Evolutionary conservation across 2,888 invertebrate genomes (phyloP).

Genomic region (Sarcophaga caerulescens): DNA sequence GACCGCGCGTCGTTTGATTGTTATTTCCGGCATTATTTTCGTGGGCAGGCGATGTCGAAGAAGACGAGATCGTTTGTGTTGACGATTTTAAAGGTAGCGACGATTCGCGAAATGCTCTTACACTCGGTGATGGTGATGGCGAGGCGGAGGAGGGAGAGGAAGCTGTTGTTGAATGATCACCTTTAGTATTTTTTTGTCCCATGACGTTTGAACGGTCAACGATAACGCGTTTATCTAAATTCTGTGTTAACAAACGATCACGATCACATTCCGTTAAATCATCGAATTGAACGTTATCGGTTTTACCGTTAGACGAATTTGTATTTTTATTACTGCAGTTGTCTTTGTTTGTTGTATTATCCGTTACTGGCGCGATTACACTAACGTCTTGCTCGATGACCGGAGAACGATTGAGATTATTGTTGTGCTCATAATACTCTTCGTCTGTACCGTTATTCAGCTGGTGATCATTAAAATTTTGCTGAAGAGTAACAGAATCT

Average conservation of each 20-base stretch:
- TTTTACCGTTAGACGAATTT: slow-evolving; percentile 68
- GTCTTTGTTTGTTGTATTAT: slow-evolving; percentile 54
- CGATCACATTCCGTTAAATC: slow-evolving; percentile 74
- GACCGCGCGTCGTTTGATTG: slow-evolving; percentile 7
- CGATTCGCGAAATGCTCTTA: slow-evolving; percentile 77
- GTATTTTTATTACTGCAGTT: slow-evolving; percentile 8
- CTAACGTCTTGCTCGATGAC: slow-evolving; percentile 59
- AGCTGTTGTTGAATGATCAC: slow-evolving; percentile 28
- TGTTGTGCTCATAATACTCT: slow-evolving; percentile 65
- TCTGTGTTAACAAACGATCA: slow-evolving; percentile 56
- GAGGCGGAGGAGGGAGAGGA: slow-evolving; percentile 47
- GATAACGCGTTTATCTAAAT: slow-evolving; percentile 34
- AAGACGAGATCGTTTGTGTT: slow-evolving; percentile 14
- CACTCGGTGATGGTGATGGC: slow-evolving; percentile 21
- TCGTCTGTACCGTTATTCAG: slow-evolving; percentile 51
- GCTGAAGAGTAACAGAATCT: slow-evolving; percentile 56
- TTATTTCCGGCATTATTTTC: slow-evolving; percentile 38
- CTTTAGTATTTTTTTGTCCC: slow-evolving; percentile 76
- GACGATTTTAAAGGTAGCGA: slow-evolving; percentile 50
- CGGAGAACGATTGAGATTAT: slow-evolving; percentile 64
- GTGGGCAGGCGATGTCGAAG: slow-evolving; percentile 6
- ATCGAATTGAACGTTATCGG: slow-evolving; percentile 65
- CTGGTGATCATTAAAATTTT: slow-evolving; percentile 23
- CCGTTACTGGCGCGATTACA: slow-evolving; percentile 53
- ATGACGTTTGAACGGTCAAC: slow-evolving; percentile 65